A percentile compares a stretch with the other conserved stretches of the same genome.
These are phyloP conservation scores for Amphiura filiformis DNA, from an alignment of 35 echinoderm and acorn worm genomes.

Conservation along the genomic window DNA sequence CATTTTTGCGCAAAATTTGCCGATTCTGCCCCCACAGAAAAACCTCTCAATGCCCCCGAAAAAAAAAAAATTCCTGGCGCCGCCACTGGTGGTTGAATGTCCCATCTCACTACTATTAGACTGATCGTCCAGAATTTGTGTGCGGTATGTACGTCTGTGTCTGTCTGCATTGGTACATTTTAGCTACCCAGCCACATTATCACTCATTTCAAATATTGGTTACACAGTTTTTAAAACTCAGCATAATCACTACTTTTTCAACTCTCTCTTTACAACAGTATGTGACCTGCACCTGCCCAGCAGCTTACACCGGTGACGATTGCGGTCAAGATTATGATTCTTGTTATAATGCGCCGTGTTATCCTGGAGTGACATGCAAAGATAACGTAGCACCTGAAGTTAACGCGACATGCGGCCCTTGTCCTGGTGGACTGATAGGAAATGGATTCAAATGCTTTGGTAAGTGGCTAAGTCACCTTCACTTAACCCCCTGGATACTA, in stretches of 20 bases:
- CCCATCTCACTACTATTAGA: no score
- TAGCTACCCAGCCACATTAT: not conserved
- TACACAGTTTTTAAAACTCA: no score
- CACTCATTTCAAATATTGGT: not conserved
- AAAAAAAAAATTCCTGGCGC: no score
- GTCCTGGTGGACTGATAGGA: constrained; percentile 38
- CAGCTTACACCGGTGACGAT: constrained; percentile 24
- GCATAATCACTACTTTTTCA: not conserved
- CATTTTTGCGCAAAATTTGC: no score
- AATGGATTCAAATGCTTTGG: constrained; percentile 47
- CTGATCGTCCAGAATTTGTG: not conserved
- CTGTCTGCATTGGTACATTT: not conserved
- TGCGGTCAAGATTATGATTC: constrained; percentile 48
- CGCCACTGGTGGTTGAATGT: no score
- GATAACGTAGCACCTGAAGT: constrained; percentile 11
- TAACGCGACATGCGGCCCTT: constrained; percentile 27
- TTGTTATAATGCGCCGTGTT: constrained; percentile 37
- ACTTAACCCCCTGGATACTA: not conserved
- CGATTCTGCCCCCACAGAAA: no score
- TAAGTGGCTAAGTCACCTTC: constrained; percentile 42
- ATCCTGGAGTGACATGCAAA: constrained; percentile 16
- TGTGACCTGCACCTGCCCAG: constrained; percentile 8
- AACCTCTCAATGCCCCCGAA: no score
- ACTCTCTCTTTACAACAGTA: constrained; percentile 18
- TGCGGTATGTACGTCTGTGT: not conserved